Evolutionary conservation across 37 sponge, comb jelly and placozoan species (phyloP).

Genomic region (Lycopodina hypogea): DNA sequence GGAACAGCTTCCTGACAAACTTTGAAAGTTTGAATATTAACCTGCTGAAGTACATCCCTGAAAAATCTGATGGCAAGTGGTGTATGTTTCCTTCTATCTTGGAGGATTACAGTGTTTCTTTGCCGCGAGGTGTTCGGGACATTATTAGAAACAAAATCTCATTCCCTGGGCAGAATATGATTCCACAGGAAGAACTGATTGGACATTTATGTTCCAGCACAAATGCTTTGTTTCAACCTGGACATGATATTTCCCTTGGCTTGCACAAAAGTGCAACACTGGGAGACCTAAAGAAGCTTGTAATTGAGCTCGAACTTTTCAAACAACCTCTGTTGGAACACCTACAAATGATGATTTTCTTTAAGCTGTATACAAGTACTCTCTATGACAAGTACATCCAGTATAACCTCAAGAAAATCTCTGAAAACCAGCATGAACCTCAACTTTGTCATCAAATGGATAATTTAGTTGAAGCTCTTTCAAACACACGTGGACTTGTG

Average conservation of each 20-base stretch:
- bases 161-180: conserved; percentile 14
- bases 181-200: neutral
- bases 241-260: conserved; percentile 21
- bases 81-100: conserved; percentile 18
- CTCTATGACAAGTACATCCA: conserved; percentile 48
- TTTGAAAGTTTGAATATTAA: conserved; percentile 42
- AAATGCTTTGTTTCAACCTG: conserved; percentile 26
- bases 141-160: conserved; percentile 1
- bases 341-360: conserved; percentile 49
- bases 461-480: neutral
- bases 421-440: neutral
- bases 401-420: neutral
- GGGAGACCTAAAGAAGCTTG: neutral
- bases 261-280: conserved; percentile 14
- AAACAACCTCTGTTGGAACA: conserved; percentile 18
- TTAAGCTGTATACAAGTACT: conserved; percentile 33
- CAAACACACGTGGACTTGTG: conserved; percentile 16
- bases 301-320: conserved; percentile 6
- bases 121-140: conserved; percentile 12
- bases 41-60: conserved; percentile 38
- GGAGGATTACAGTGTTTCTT: conserved; percentile 29
- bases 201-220: conserved; percentile 2
- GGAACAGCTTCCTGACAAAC: neutral
- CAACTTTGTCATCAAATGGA: neutral
- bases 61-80: conserved; percentile 31